Conservation (phyloP, 2,888 invertebrate species). For the Synanthedon formicaeformis region DNA sequence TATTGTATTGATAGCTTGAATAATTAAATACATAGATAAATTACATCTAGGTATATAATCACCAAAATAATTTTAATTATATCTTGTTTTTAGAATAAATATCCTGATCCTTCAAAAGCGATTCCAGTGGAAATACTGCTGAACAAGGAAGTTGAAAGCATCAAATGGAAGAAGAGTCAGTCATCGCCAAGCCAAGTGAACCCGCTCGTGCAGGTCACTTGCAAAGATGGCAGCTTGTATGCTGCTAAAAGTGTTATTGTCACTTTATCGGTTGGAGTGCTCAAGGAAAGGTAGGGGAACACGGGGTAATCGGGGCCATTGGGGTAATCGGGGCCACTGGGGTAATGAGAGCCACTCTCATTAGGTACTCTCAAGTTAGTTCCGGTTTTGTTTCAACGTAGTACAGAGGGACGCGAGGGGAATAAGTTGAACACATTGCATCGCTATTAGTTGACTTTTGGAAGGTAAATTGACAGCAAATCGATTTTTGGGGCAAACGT, state of each 20-base stretch:
- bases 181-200: constrained; percentile 24
- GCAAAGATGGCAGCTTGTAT: constrained; percentile 67
- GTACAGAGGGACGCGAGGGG: neutral
- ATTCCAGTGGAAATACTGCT: constrained; percentile 57
- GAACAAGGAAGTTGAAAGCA: constrained; percentile 65
- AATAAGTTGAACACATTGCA: neutral
- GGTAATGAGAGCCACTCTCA: no score
- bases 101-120: constrained; percentile 47
- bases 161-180: constrained; percentile 52
- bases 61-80: no score
- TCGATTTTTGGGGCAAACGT: neutral
- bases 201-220: constrained; percentile 62
- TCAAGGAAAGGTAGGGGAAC: constrained; percentile 65
- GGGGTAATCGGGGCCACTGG: no score
- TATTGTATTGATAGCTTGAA: no score
- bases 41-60: no score
- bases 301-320: no score
- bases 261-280: constrained; percentile 75
- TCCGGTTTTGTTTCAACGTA: no score
- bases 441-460: neutral
- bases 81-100: constrained; percentile 56
- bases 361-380: no score
- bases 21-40: no score
- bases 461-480: neutral
- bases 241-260: constrained; percentile 74